Evolutionary conservation across 2,888 invertebrate genomes (phyloP).

Genomic region (Drosophila anomalata): DNA sequence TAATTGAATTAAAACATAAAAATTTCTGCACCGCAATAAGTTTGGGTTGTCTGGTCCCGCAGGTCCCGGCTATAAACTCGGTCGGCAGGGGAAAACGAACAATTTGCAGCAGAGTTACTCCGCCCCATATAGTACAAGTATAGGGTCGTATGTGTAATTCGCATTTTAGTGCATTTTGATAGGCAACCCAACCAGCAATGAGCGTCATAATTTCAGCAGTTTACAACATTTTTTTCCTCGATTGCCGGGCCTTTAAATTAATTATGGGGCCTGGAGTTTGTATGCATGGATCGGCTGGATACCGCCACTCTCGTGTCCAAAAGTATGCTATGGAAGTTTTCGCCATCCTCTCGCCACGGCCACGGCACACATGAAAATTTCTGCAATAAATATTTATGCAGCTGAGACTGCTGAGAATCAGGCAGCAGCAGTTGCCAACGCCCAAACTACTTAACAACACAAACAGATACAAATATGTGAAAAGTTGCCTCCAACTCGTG

Average conservation of each 20-base stretch:
- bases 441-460: constrained; percentile 74
- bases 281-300: background rate
- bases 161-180: constrained; percentile 55
- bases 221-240: constrained; percentile 37
- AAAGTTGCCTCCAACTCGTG: constrained; percentile 58
- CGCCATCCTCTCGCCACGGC: constrained; percentile 24
- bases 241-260: constrained; percentile 39
- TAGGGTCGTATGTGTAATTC: constrained; percentile 12
- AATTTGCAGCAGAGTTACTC: constrained; percentile 9
- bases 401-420: constrained; percentile 48
- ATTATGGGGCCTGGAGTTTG: constrained; percentile 29
- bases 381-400: constrained; percentile 76
- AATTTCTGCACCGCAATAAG: constrained; percentile 68
- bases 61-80: constrained; percentile 58
- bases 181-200: constrained; percentile 25
- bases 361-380: constrained; percentile 51
- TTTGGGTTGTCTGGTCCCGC: constrained; percentile 51
- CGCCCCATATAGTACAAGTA: background rate
- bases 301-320: constrained; percentile 11
- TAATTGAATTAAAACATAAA: constrained; percentile 76
- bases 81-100: constrained; percentile 27
- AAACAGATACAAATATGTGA: constrained; percentile 76
- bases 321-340: constrained; percentile 35
- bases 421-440: constrained; percentile 17
- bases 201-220: constrained; percentile 38